Base-by-base conservation (phyloP, 2,888 invertebrate genomes). In the Diarsia brunnea region DNA sequence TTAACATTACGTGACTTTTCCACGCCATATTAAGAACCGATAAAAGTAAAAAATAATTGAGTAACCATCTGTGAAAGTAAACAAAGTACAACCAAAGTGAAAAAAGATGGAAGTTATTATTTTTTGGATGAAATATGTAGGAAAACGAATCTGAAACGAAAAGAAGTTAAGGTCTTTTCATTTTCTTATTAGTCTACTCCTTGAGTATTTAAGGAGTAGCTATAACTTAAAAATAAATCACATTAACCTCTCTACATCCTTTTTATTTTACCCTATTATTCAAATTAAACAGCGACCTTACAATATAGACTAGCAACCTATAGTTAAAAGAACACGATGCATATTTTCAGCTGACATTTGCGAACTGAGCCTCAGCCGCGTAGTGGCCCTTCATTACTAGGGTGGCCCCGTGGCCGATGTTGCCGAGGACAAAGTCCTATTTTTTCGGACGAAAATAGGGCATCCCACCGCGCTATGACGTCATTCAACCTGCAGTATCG, bases 361-460 rank as follows among this genome's bases (percentile, higher is more conserved):
- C 67, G 67, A 68, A 60, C 47, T 16, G 55, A 70, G 67, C 14
- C 58, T 72, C 53, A 76, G 61, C 38, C 38, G 38, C 51, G 66
- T 68, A 65, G 47, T 47, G 55, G 64, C 72, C 86, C 75, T 78
- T 76, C 74, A 68, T 75, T 75, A 69, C 63, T 43, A 72, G 64
- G 74, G 47, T 63, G 47, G 76, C 72, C 21, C 63, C 73, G 67
- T 75, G 71, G 63, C 63, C 73, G 60, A 27, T 38, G 69, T 74
- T 51, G 43, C 63, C 43, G 73, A 65, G 75, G 78, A 79, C 80
- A 79, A 72, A 84, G 75, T 58, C 63, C 81, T 64, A 79, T 76
- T 89, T 89, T 89, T 86, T 84, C 88, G 73, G 78, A 84, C 86
- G 87, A 89, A 92, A 90, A 92, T 92, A 93, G 92, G 92, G 87